phyloP scores from a whole-genome alignment of 2,113 vertebrate species.

The Ptilonorhynchus violaceus region DNA sequence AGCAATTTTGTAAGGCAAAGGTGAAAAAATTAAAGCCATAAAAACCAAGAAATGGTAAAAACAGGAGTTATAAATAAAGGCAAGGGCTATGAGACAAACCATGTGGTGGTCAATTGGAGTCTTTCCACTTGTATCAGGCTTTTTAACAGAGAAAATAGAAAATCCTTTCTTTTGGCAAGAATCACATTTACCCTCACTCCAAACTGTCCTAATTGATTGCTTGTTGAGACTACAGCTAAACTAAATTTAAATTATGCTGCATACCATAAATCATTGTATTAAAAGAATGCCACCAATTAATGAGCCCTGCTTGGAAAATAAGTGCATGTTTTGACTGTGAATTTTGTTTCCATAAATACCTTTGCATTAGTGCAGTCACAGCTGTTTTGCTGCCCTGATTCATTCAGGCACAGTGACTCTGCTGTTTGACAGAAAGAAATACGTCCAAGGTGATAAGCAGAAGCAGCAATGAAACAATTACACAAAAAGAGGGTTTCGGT shows the following conservation, averaged over 20 bases:
- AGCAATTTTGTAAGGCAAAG: neutral
- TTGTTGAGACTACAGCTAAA: neutral
- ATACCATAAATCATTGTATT: neutral
- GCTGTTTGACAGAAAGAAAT: neutral
- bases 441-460: neutral
- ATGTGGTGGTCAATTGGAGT: neutral
- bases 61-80: neutral
- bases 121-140: neutral
- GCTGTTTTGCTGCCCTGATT: neutral
- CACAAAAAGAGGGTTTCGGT: neutral
- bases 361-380: neutral
- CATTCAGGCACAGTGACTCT: neutral
- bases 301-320: neutral
- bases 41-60: neutral
- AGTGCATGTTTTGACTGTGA: neutral
- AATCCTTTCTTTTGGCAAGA: neutral
- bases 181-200: neutral
- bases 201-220: neutral
- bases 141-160: neutral
- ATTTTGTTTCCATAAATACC: constrained; percentile 3
- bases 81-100: neutral
- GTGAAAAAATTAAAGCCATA: neutral
- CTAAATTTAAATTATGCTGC: neutral
- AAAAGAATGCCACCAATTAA: neutral
- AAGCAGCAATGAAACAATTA: neutral